phyloP scores from a whole-genome alignment of 2,888 invertebrate species.

The Drosophila neotestacea region DNA sequence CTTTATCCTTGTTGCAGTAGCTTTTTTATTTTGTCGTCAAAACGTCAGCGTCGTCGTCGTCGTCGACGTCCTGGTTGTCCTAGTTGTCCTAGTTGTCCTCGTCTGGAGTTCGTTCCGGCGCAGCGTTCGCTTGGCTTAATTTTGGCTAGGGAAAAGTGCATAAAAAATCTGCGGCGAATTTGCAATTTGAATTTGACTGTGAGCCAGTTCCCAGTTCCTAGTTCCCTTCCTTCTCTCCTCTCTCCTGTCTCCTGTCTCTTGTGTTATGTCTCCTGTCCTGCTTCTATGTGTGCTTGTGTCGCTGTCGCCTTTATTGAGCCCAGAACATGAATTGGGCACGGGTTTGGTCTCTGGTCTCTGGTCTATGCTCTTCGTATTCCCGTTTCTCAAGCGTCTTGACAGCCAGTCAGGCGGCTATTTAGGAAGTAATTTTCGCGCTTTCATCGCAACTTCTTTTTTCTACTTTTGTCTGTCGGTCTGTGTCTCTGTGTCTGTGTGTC shows the following conservation, averaged over 20 bases:
- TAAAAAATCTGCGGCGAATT: constrained; percentile 81
- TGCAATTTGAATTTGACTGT: constrained; percentile 76
- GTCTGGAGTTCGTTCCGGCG: constrained; percentile 70
- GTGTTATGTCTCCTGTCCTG: neutral
- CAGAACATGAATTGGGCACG: constrained; percentile 62
- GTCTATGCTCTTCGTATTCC: constrained; percentile 7
- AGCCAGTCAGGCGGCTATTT: constrained; percentile 80
- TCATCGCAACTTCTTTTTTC: constrained; percentile 63
- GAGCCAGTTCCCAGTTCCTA: constrained; percentile 9
- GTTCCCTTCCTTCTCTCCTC: neutral
- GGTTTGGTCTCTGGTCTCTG: constrained; percentile 28
- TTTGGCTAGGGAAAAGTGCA: constrained; percentile 78
- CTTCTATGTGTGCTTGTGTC: constrained; percentile 22
- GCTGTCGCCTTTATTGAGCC: constrained; percentile 68
- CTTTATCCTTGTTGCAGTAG: constrained; percentile 54
- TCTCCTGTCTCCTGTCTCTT: neutral
- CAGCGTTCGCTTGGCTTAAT: constrained; percentile 75
- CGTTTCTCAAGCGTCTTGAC: constrained; percentile 58
- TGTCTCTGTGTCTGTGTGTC: constrained; percentile 47
- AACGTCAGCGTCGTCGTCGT: constrained; percentile 63
- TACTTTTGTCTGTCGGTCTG: constrained; percentile 4
- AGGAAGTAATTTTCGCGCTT: constrained; percentile 80
- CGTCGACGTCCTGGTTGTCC: constrained; percentile 24
- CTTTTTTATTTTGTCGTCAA: constrained; percentile 77
- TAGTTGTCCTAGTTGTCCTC: constrained; percentile 33